These are phyloP conservation scores for Phrynocephalus forsythii DNA, from an alignment of 2,797 vertebrate genomes.

Conservation along the genomic window DNA sequence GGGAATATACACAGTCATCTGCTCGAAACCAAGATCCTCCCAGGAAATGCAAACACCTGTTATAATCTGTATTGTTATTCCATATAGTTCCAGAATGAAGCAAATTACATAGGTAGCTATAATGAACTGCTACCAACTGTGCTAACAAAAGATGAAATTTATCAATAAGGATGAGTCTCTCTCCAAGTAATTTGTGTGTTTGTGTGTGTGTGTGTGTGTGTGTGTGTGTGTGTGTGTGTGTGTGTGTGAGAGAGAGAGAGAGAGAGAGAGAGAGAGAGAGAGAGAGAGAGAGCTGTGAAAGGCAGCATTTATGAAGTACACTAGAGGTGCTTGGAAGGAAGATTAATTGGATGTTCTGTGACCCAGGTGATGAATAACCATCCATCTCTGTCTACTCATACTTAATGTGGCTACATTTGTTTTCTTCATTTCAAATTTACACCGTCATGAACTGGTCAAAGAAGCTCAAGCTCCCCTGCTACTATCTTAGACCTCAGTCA, in stretches of 20 bases:
- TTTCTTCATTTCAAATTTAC: slow-evolving; percentile 13
- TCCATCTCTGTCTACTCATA: slow-evolving; percentile 62
- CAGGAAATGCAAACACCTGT: background rate
- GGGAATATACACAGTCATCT: background rate
- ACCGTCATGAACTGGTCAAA: background rate
- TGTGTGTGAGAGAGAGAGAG: too few relatives aligned
- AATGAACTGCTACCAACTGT: slow-evolving; percentile 38
- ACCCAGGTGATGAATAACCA: slow-evolving; percentile 62
- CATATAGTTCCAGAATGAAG: background rate
- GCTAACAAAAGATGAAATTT: slow-evolving; percentile 20
- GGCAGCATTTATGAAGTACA: slow-evolving; percentile 18
- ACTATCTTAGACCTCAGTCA: slow-evolving; percentile 37
- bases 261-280: too few relatives aligned
- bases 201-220: too few relatives aligned
- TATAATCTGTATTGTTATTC: slow-evolving; percentile 22
- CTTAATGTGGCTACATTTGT: slow-evolving; percentile 64
- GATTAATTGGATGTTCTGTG: slow-evolving; percentile 59
- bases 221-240: too few relatives aligned
- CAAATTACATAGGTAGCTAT: slow-evolving; percentile 5
- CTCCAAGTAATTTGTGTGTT: background rate
- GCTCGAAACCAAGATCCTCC: background rate
- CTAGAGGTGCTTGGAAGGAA: background rate
- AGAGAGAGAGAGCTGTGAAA: slow-evolving; percentile 9
- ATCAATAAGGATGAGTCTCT: slow-evolving; percentile 20
- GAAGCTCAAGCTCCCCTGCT: slow-evolving; percentile 15